A percentile compares a stretch with the other conserved stretches of the same genome.
These are phyloP conservation scores for Lanius collurio DNA, from an alignment of 2,113 vertebrate species.

Conservation along the genomic window DNA sequence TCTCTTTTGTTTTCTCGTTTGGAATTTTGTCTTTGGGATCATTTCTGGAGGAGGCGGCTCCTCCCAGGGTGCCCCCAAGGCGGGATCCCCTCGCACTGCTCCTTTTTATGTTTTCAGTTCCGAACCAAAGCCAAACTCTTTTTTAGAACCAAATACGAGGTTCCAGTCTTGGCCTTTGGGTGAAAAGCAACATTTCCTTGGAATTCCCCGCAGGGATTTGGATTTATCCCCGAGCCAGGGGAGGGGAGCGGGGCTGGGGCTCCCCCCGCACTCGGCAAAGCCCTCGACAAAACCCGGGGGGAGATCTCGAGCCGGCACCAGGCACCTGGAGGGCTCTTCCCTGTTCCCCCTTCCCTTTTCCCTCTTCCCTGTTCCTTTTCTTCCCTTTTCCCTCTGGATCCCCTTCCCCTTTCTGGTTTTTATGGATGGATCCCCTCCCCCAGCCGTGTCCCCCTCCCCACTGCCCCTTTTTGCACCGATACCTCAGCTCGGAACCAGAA, in stretches of 20 bases:
- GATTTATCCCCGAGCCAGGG: background rate
- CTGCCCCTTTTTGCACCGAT: conserved; percentile 60
- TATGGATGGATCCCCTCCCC: background rate
- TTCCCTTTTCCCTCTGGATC: background rate
- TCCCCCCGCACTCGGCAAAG: background rate
- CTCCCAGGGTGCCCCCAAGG: too few relatives aligned
- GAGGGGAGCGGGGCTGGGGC: too few relatives aligned
- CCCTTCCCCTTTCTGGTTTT: background rate
- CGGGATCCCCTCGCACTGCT: too few relatives aligned
- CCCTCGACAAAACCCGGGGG: background rate
- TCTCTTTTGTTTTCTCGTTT: too few relatives aligned
- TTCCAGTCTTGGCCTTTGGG: conserved; percentile 23
- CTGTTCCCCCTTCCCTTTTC: too few relatives aligned
- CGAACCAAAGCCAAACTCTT: conserved; percentile 53
- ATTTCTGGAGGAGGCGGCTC: too few relatives aligned
- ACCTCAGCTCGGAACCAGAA: conserved; percentile 73
- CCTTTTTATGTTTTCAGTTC: too few relatives aligned
- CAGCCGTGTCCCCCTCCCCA: background rate
- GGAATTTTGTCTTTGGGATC: too few relatives aligned
- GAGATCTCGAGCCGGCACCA: background rate
- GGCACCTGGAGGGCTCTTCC: background rate
- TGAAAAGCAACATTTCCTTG: background rate
- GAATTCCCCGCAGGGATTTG: background rate
- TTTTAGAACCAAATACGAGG: conserved; percentile 32
- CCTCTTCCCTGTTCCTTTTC: too few relatives aligned